Evolutionary conservation across 2,113 vertebrate genomes (phyloP), one percentile per base, ranked within the genome.

Genomic region (Collichthys lucidus): DNA sequence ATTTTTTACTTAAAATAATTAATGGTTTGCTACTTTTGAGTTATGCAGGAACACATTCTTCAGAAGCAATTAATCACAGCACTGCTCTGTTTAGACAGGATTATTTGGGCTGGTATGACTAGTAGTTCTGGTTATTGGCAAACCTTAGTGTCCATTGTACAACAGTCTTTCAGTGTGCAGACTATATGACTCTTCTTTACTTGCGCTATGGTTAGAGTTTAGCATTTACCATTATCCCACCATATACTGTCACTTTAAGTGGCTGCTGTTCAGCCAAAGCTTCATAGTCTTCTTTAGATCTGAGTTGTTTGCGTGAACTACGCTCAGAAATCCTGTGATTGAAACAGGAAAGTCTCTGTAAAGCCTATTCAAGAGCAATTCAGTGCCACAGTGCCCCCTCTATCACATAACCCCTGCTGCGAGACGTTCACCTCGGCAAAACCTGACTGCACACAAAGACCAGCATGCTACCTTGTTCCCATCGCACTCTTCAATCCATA

Each of bases 401-500:
- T 24, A 11, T 35, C 42, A 29, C 56, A 5, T 52, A 69, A 46
- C 31, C 55, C 78, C 19, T 17, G 5, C 70, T 66, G 57, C 26
- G 70, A 70, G 52, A 22, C 19, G 55, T 20, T 74, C 31, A 65
- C 63, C 67, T 68, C 61, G 47, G 12, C 22, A 44, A n/a, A 56
- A 55, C 42, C 55, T 46, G 5, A 22, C 19, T 12, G 22, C 73
- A 74, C 55, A 77, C 53, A 68, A 42, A 68, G 50, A 86, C 64
- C 61, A 70, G 29, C 68, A 78, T 9, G 64, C 19, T 63, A 78
- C 50, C 72, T 57, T 47, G 42, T 83, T 80, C 67, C 75, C 64
- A 75, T 71, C 65, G 56, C 40, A 80, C 50, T 65, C 56, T 15
- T 71, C 22, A 7, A 77, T 86, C 53, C 63, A 85, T 77, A 83